Evolutionary conservation across 2,888 invertebrate genomes (phyloP).

Genomic region (Eristalis tenax): DNA sequence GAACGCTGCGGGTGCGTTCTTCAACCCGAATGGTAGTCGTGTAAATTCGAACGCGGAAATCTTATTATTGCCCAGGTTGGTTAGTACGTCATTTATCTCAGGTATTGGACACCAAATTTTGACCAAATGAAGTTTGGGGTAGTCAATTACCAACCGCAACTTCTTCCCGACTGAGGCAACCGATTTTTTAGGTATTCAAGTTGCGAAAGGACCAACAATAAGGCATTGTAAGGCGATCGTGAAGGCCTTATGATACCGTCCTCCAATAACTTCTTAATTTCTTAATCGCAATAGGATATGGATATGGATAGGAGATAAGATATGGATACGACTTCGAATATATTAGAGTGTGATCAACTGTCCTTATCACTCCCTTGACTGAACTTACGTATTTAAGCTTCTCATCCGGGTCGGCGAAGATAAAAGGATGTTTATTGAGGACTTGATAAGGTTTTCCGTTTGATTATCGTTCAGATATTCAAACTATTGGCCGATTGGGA

Average conservation of each 20-base stretch:
- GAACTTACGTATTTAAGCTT: not conserved
- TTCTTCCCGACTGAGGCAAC: too few species aligned
- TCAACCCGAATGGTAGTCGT: too few species aligned
- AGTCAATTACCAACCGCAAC: too few species aligned
- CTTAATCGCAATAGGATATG: slow-evolving; percentile 60
- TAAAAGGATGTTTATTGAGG: not conserved
- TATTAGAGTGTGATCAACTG: slow-evolving; percentile 73
- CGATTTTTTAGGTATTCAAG: too few species aligned
- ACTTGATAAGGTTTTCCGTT: not conserved
- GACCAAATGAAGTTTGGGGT: too few species aligned
- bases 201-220: too few species aligned
- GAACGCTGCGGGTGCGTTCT: too few species aligned
- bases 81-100: too few species aligned
- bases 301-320: slow-evolving; percentile 76
- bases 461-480: not conserved
- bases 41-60: too few species aligned
- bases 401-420: slow-evolving; percentile 1
- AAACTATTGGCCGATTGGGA: not conserved
- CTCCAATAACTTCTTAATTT: slow-evolving; percentile 9
- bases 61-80: not conserved
- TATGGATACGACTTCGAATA: slow-evolving; percentile 75
- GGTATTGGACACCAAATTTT: too few species aligned
- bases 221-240: slow-evolving; percentile 29
- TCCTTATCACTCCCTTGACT: slow-evolving; percentile 76
- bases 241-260: slow-evolving; percentile 36